Evolutionary conservation across 2,113 vertebrate genomes (phyloP).

Genomic region (Tupaia tana): DNA sequence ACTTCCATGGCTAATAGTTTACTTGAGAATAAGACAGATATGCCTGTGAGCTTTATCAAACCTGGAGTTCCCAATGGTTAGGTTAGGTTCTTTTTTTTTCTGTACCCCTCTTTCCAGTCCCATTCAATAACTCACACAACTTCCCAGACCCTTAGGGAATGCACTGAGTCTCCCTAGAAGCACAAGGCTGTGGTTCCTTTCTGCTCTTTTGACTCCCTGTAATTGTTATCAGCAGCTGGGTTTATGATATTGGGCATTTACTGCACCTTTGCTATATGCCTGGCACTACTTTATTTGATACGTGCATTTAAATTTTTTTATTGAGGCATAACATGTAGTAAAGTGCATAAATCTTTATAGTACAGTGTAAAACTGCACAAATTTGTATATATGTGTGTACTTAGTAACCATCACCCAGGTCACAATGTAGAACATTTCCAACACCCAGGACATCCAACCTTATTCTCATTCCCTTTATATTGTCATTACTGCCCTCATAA

Average conservation of each 20-base stretch:
- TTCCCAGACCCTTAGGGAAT: not conserved
- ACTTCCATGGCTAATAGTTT: not conserved
- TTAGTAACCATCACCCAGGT: not conserved
- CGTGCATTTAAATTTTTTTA: not conserved
- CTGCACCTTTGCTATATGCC: not conserved
- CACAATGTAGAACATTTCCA: not conserved
- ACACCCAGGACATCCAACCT: not conserved
- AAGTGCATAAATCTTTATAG: not conserved
- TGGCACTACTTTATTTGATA: not conserved
- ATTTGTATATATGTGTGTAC: not conserved
- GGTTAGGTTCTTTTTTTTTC: not conserved
- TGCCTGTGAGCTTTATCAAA: not conserved
- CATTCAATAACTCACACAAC: not conserved
- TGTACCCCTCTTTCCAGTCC: not conserved
- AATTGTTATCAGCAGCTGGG: not conserved
- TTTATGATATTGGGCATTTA: not conserved
- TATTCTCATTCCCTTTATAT: not conserved
- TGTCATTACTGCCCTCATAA: not conserved
- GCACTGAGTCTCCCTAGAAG: not conserved
- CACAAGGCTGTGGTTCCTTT: not conserved
- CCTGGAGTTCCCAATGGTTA: not conserved
- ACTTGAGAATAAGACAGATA: not conserved
- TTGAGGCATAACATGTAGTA: not conserved
- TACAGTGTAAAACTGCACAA: not conserved
- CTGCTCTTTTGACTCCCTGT: not conserved